Evolutionary conservation across 2,797 vertebrate species (phyloP).

Genomic region (Tragopan temminckii): DNA sequence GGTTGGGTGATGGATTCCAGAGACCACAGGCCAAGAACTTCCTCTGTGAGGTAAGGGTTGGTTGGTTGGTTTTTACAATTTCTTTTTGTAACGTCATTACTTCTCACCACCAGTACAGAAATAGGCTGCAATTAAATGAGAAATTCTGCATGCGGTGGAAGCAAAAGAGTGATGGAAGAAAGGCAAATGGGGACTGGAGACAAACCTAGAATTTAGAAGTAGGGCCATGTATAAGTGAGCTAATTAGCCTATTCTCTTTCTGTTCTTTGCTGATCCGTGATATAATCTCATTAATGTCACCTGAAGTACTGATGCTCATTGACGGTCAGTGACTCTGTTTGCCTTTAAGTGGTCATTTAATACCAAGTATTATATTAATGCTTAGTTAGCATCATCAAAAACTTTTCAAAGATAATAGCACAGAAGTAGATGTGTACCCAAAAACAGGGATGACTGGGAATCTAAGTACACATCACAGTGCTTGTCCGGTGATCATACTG

Average conservation of each 20-base stretch:
- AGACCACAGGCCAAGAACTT: slow-evolving; percentile 88
- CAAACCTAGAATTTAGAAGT: not conserved
- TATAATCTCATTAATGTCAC: not conserved
- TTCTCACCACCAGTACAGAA: not conserved
- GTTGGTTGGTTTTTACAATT: not conserved
- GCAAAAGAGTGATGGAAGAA: not conserved
- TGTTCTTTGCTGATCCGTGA: rapidly evolving
- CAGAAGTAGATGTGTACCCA: not conserved
- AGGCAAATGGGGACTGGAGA: not conserved
- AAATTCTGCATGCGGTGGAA: not conserved
- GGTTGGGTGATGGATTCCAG: slow-evolving; percentile 98
- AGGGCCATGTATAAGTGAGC: not conserved
- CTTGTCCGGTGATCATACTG: rapidly evolving
- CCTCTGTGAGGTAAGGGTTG: slow-evolving; percentile 88
- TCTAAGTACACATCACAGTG: too few species aligned
- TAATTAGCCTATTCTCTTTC: not conserved
- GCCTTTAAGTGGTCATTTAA: not conserved
- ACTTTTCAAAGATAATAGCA: not conserved
- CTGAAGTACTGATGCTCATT: not conserved
- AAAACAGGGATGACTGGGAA: not conserved
- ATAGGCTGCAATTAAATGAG: not conserved
- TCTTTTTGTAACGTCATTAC: not conserved
- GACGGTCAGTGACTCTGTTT: not conserved
- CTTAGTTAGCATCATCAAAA: not conserved
- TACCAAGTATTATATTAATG: not conserved